phyloP scores from a whole-genome alignment of 2,888 invertebrate genomes.

The Polymixis lichenea region DNA sequence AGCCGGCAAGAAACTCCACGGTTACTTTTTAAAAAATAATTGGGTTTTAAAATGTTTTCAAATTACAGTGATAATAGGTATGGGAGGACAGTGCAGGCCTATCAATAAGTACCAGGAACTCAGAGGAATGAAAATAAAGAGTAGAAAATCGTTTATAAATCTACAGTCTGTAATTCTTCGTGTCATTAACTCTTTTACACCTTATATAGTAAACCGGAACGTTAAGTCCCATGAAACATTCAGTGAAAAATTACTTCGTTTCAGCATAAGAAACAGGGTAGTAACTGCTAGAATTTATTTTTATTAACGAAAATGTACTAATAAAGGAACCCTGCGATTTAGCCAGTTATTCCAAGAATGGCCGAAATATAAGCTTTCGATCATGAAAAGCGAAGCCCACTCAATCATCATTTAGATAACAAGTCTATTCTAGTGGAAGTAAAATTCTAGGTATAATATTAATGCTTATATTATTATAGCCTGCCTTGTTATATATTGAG shows the following conservation, averaged over 20 bases:
- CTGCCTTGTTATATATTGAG: slow-evolving; percentile 4
- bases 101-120: no score
- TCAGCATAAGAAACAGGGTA: not conserved
- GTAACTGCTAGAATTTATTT: not conserved
- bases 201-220: no score
- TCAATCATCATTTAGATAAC: slow-evolving; percentile 22
- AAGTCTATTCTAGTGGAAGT: not conserved
- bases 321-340: not conserved
- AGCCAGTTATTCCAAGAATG: not conserved
- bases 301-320: not conserved
- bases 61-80: no score
- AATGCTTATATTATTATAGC: slow-evolving; percentile 4
- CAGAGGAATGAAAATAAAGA: no score
- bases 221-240: not conserved
- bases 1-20: no score
- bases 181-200: no score
- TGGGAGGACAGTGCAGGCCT: no score
- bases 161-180: no score
- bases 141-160: no score
- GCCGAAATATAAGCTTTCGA: not conserved
- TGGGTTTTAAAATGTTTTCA: no score
- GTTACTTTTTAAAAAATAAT: no score
- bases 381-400: slow-evolving; percentile 2
- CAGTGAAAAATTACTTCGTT: no score
- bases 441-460: slow-evolving; percentile 20